Conservation (phyloP, 2,797 vertebrate species). For the Rachycentron canadum region DNA sequence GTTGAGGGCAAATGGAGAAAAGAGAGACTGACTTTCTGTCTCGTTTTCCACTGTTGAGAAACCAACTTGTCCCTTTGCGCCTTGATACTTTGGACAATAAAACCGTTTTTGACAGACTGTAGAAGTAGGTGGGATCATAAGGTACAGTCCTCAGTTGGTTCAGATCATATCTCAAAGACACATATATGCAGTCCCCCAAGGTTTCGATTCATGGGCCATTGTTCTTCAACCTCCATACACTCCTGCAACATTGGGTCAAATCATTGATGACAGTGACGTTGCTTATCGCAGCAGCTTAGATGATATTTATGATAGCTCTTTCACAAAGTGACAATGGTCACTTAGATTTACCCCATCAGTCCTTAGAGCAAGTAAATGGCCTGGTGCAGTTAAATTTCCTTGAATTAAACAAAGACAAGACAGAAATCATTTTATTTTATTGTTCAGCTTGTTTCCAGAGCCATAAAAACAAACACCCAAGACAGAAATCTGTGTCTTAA, state of each 20-base stretch:
- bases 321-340: not conserved
- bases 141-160: not conserved
- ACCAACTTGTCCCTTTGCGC: not conserved
- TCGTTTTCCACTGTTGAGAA: not conserved
- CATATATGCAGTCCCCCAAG: not conserved
- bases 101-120: not conserved
- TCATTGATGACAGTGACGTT: not conserved
- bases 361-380: not conserved
- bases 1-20: not conserved
- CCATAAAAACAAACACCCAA: not conserved
- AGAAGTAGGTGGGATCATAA: not conserved
- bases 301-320: not conserved
- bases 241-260: not conserved
- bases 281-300: not conserved
- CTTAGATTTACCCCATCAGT: not conserved
- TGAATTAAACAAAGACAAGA: not conserved
- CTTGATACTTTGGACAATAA: not conserved
- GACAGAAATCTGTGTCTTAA: conserved; percentile 1
- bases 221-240: not conserved
- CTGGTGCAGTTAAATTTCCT: not conserved
- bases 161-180: not conserved
- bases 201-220: not conserved
- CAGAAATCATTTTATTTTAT: not conserved
- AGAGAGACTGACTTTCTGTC: not conserved
- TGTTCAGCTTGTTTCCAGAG: not conserved